Evolutionary conservation across 2,113 vertebrate genomes (phyloP).

Genomic region (Shinisaurus crocodilurus): DNA sequence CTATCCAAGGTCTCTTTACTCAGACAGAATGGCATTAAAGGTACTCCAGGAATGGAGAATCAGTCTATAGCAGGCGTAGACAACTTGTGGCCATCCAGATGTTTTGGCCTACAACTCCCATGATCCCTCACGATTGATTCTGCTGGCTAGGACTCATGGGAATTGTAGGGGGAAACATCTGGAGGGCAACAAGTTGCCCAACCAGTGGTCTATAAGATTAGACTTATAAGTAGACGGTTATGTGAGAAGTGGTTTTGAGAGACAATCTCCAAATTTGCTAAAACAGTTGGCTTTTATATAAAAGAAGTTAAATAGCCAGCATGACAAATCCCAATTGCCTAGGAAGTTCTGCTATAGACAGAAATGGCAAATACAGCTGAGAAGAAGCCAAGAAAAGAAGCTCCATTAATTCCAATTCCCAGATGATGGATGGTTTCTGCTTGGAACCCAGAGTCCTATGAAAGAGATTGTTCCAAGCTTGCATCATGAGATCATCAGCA

Average conservation of each 20-base stretch:
- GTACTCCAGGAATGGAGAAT: neutral
- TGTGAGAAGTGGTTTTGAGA: neutral
- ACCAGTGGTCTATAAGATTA: neutral
- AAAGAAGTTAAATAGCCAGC: neutral
- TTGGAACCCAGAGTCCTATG: conserved; percentile 13
- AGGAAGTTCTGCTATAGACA: neutral
- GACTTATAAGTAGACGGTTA: neutral
- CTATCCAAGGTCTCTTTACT: neutral
- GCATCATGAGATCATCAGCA: neutral
- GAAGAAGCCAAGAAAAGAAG: no score
- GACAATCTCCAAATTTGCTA: neutral
- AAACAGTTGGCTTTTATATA: neutral
- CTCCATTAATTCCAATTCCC: neutral
- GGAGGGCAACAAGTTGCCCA: no score
- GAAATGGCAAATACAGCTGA: neutral
- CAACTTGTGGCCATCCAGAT: no score
- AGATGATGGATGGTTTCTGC: neutral
- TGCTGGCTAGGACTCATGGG: no score
- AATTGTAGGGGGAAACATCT: no score
- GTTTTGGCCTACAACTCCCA: no score
- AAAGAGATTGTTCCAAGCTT: conserved; percentile 1
- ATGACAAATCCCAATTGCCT: neutral
- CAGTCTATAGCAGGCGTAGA: neutral
- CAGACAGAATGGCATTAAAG: neutral
- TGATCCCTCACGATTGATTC: no score